phyloP scores from a whole-genome alignment of 2,113 vertebrate genomes.

The Alligator sinensis region DNA sequence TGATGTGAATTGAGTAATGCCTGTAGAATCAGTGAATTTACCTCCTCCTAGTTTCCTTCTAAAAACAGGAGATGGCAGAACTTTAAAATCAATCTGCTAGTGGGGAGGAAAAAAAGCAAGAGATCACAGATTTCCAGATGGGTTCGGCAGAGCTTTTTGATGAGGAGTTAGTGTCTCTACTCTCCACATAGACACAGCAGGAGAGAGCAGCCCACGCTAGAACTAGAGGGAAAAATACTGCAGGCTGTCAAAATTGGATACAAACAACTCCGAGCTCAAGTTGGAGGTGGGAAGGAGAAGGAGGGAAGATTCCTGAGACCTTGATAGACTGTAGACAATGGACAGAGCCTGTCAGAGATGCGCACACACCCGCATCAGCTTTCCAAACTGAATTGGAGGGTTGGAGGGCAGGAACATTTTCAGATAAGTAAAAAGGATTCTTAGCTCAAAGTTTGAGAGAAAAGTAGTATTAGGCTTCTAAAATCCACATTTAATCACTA shows the following conservation, averaged over 20 bases:
- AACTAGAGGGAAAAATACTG: neutral
- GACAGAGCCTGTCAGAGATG: neutral
- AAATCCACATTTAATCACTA: neutral
- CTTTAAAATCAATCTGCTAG: neutral
- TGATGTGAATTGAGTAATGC: no score
- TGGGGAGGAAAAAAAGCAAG: neutral
- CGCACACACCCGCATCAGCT: neutral
- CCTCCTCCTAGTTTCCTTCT: neutral
- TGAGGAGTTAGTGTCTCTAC: neutral
- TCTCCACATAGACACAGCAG: neutral
- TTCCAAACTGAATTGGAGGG: slow-evolving; percentile 11
- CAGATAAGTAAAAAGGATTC: neutral
- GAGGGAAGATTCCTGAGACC: neutral
- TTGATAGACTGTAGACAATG: neutral
- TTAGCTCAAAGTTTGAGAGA: slow-evolving; percentile 16
- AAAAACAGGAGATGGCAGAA: neutral
- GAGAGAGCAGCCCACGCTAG: neutral
- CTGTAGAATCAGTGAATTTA: neutral
- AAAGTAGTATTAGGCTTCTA: neutral
- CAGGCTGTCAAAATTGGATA: neutral
- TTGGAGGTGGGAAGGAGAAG: neutral
- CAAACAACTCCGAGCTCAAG: neutral
- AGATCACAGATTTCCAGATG: neutral
- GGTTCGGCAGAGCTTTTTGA: no score
- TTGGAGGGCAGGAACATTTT: neutral